These are phyloP conservation scores for Dromococcyx pavoninus DNA, from an alignment of 2,797 vertebrate genomes.

Conservation along the genomic window DNA sequence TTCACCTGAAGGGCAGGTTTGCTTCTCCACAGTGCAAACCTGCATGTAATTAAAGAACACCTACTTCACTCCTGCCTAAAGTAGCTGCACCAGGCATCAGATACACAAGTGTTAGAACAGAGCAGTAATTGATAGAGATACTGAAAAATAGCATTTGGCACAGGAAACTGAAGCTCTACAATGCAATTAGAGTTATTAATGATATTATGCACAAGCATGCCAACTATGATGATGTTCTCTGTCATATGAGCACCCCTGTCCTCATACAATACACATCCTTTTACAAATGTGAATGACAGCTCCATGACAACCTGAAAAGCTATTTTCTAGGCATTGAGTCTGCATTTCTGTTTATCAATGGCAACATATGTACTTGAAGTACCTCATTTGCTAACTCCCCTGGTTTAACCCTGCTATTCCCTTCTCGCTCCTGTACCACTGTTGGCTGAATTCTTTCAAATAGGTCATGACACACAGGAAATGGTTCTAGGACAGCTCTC, in stretches of 20 bases:
- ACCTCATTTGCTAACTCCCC: background rate
- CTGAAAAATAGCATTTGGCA: background rate
- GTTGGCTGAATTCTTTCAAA: background rate
- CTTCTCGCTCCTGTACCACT: background rate
- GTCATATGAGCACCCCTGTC: background rate
- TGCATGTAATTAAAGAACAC: background rate
- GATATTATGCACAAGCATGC: background rate
- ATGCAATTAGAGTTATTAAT: constrained; percentile 12
- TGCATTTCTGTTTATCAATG: background rate
- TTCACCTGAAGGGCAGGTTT: constrained; percentile 20
- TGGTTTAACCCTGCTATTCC: background rate
- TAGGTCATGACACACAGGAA: fast-evolving
- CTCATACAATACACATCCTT: background rate
- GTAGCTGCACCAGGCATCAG: background rate
- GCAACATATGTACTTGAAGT: background rate
- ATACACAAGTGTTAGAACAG: background rate
- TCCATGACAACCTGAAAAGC: background rate
- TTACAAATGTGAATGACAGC: background rate
- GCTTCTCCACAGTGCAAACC: background rate
- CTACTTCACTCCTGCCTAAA: background rate
- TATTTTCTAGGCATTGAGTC: background rate
- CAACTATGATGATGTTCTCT: background rate
- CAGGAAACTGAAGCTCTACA: background rate
- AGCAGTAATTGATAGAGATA: background rate
- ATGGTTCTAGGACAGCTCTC: too few species aligned